phyloP scores from a whole-genome alignment of 92 coral and sea anemone genomes.

The Metridium senile region DNA sequence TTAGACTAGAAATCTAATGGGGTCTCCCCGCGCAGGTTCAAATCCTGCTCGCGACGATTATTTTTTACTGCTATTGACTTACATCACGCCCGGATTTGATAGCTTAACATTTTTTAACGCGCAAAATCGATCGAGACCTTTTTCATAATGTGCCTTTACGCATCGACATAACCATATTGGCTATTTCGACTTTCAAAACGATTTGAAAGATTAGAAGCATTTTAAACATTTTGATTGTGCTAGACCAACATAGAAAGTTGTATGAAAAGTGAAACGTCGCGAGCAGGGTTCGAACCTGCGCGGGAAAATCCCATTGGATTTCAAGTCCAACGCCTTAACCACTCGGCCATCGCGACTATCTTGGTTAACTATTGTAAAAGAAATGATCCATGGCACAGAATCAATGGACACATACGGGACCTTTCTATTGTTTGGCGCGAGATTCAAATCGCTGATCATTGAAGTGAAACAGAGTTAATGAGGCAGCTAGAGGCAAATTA shows the following conservation, averaged over 20 bases:
- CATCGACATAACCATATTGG: not conserved
- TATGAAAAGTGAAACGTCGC: too few species aligned
- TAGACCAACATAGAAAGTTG: not conserved
- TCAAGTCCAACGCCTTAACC: constrained; percentile 99
- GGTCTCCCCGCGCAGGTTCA: constrained; percentile 95
- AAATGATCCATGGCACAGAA: too few species aligned
- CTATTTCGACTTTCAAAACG: not conserved
- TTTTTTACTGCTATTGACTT: too few species aligned
- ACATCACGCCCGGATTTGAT: not conserved
- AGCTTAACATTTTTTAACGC: not conserved
- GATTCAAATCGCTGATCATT: too few species aligned
- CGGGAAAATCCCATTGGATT: constrained; percentile 93
- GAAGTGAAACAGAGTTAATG: too few species aligned
- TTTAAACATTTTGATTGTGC: not conserved
- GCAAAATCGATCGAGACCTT: not conserved
- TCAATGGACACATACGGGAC: too few species aligned
- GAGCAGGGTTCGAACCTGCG: constrained; percentile 41
- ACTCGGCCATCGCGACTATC: too few species aligned
- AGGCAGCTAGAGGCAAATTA: too few species aligned
- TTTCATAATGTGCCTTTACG: not conserved
- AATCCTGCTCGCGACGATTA: constrained; percentile 81
- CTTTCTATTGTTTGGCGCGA: too few species aligned
- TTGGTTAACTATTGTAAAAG: too few species aligned
- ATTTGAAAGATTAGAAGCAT: not conserved
- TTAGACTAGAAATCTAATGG: constrained; percentile 90